These are phyloP conservation scores for Theocolax elegans DNA, from an alignment of 1,140 invertebrate genomes.

Conservation along the genomic window DNA sequence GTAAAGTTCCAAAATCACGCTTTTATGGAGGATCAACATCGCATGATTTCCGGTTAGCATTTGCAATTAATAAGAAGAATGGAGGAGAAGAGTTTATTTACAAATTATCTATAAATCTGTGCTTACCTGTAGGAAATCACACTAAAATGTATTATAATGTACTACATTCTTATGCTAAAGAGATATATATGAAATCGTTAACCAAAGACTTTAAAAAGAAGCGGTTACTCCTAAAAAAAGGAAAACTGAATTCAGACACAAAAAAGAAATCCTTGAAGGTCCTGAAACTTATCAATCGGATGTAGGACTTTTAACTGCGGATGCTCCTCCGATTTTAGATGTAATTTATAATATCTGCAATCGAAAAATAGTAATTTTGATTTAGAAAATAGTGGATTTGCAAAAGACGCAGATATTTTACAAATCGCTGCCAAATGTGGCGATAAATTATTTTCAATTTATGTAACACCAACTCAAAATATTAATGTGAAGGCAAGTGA, in stretches of 20 bases:
- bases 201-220: constrained; percentile 1
- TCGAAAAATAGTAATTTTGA: neutral
- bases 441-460: neutral
- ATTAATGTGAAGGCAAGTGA: neutral
- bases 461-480: neutral
- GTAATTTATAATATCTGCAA: neutral
- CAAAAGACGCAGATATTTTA: neutral
- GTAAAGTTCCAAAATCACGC: too few species aligned
- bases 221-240: neutral
- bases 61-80: constrained; percentile 10
- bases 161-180: neutral
- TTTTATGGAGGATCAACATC: too few species aligned
- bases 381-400: neutral
- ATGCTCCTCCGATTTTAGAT: neutral
- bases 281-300: neutral
- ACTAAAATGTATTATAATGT: neutral
- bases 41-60: too few species aligned
- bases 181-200: neutral
- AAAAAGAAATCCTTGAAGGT: constrained; percentile 2
- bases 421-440: neutral
- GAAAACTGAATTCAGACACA: neutral
- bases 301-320: neutral
- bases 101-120: neutral
- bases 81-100: neutral
- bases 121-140: neutral